Evolutionary conservation across 2,888 invertebrate genomes (phyloP), one percentile per base, ranked within the genome.

Genomic region (Drosophila neonasuta): DNA sequence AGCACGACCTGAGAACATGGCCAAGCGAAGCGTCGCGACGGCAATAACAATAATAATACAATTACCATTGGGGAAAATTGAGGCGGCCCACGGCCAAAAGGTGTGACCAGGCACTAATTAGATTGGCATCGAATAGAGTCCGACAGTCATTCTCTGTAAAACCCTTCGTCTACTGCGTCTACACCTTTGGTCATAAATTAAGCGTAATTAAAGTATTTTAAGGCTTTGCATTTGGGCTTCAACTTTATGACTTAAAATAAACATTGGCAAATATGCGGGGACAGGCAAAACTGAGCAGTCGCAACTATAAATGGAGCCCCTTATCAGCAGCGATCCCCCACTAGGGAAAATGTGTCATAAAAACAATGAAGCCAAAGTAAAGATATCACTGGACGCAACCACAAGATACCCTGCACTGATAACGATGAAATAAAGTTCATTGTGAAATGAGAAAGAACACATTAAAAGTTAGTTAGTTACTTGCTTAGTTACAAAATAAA

Each of bases 161-260:
- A 46, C 42, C 20, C 44, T 34, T 5, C n/a, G 2, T 20, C 24
- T 20, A 34, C 4, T 7, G 9, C 11, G 5, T 41, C 48, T 24
- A n/a, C 48, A 34, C 64, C 63, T 67, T 77, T 57, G 70, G 65
- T 54, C 75, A 83, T 86, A 87, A 85, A 87, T 79, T 77, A 79
- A 51, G 55, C 51, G 75, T 82, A 82, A 83, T 83, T 87, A 87
- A 82, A 79, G 77, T 85, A 82, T 75, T 83, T 76, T 77, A 74
- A 75, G 80, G 54, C 80, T 83, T 76, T 64, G 65, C 61, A 65
- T 76, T 64, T 48, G 54, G 67, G 70, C 73, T 77, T 65, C 56
- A 52, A 52, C 63, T 78, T 80, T 81, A 85, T 64, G 79, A 68
- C 75, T 65, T 49, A 51, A 71, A 80, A 69, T 71, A 76, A 83